phyloP scores from a whole-genome alignment of 2,797 vertebrate species.

The Phoebastria nigripes region DNA sequence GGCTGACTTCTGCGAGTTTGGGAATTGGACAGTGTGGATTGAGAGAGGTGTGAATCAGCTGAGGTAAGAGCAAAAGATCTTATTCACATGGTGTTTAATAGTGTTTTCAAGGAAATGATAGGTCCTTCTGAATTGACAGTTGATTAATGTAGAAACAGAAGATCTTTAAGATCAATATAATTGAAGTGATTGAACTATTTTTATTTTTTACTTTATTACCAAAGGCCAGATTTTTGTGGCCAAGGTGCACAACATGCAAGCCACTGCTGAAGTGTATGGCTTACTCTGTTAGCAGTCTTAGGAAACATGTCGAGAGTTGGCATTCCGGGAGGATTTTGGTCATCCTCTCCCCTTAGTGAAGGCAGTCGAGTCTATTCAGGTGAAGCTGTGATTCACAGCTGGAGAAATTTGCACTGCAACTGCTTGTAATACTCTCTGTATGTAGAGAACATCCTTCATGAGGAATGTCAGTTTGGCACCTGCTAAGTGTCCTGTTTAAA shows the following conservation, averaged over 20 bases:
- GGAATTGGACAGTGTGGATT: neutral
- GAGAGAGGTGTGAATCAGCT: neutral
- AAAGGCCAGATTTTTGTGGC: neutral
- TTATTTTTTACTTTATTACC: neutral
- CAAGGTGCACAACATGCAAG: neutral
- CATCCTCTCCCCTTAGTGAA: neutral
- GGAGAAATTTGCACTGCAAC: neutral
- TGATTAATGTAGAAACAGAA: neutral
- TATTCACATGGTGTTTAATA: neutral
- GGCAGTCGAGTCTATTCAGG: neutral
- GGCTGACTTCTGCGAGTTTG: too few species aligned
- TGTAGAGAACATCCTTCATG: neutral
- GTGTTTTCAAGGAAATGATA: neutral
- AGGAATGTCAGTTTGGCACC: neutral
- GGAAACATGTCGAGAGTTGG: neutral
- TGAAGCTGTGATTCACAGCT: neutral
- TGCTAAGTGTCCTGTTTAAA: neutral
- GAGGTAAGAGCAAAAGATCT: neutral
- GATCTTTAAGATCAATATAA: neutral
- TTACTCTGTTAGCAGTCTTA: neutral
- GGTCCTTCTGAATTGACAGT: neutral
- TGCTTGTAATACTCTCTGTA: too few species aligned
- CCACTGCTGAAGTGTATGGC: rapidly evolving
- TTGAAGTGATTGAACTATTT: neutral
- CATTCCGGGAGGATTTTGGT: neutral